These are phyloP conservation scores for Pelecanus crispus DNA, from an alignment of 2,113 vertebrate species.

Conservation along the genomic window DNA sequence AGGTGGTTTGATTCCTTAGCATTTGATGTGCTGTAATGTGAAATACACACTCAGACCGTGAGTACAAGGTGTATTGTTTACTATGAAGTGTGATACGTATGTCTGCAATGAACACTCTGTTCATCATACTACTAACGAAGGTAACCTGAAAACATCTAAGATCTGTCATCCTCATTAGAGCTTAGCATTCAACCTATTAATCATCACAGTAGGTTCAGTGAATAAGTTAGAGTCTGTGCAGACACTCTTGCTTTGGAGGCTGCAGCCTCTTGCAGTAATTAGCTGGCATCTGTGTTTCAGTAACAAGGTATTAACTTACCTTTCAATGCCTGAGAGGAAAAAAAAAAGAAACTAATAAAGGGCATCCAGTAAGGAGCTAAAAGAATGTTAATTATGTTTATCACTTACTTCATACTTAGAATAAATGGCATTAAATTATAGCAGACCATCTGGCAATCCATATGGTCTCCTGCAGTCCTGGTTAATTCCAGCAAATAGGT, in stretches of 20 bases:
- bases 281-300: constrained; percentile 70
- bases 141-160: constrained; percentile 62
- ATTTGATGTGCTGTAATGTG: constrained; percentile 35
- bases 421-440: constrained; percentile 71
- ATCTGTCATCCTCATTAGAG: constrained; percentile 70
- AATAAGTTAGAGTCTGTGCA: constrained; percentile 52
- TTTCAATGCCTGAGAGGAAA: constrained; percentile 54
- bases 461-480: constrained; percentile 69
- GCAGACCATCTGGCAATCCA: constrained; percentile 74
- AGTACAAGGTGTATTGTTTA: constrained; percentile 48
- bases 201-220: constrained; percentile 64
- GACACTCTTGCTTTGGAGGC: constrained; percentile 55
- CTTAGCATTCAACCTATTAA: constrained; percentile 70
- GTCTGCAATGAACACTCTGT: neutral
- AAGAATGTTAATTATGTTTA: constrained; percentile 76
- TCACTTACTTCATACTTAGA: constrained; percentile 70
- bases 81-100: neutral
- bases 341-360: constrained; percentile 58
- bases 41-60: neutral
- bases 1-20: constrained; percentile 10
- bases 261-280: constrained; percentile 70
- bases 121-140: constrained; percentile 64
- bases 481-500: constrained; percentile 72
- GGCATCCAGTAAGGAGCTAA: constrained; percentile 50
- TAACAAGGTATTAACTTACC: constrained; percentile 70